Evolutionary conservation across 2,113 vertebrate genomes (phyloP).

Genomic region (Cervus canadensis): DNA sequence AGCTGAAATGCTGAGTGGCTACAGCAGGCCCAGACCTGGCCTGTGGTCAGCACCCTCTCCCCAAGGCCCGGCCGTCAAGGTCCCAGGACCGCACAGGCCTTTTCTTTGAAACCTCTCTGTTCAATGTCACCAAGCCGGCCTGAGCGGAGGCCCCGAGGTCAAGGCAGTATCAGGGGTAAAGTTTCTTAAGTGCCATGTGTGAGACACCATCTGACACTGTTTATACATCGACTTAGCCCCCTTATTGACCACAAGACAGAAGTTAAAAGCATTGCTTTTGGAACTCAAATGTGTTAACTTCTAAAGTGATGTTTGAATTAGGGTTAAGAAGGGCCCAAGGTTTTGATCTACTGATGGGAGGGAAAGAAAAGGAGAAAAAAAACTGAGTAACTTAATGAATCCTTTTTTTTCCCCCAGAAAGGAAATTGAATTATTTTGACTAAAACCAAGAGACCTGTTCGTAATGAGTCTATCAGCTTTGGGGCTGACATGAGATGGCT

Average conservation of each 20-base stretch:
- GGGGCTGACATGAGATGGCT: conserved; percentile 71
- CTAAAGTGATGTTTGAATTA: conserved; percentile 85
- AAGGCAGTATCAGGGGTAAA: conserved; percentile 84
- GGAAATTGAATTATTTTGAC: conserved; percentile 74
- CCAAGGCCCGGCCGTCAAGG: conserved; percentile 53
- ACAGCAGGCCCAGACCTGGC: background rate
- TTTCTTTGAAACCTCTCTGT: conserved; percentile 78
- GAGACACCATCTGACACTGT: conserved; percentile 89
- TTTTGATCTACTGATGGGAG: conserved; percentile 77
- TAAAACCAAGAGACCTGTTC: conserved; percentile 72
- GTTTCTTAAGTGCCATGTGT: conserved; percentile 89
- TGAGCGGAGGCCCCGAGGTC: conserved; percentile 82
- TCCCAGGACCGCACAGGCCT: conserved; percentile 60
- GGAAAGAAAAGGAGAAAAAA: conserved; percentile 19
- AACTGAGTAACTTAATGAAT: background rate
- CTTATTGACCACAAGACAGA: conserved; percentile 84
- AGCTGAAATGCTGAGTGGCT: background rate
- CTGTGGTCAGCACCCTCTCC: conserved; percentile 52
- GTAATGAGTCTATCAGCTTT: conserved; percentile 76
- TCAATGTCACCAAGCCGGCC: conserved; percentile 81
- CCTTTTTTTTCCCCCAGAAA: conserved; percentile 35
- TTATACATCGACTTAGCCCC: conserved; percentile 83
- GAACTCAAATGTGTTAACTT: conserved; percentile 85
- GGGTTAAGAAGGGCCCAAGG: conserved; percentile 78
- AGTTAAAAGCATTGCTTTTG: conserved; percentile 87